phyloP scores from a whole-genome alignment of 2,888 invertebrate species.

The Lucinisca nassula region DNA sequence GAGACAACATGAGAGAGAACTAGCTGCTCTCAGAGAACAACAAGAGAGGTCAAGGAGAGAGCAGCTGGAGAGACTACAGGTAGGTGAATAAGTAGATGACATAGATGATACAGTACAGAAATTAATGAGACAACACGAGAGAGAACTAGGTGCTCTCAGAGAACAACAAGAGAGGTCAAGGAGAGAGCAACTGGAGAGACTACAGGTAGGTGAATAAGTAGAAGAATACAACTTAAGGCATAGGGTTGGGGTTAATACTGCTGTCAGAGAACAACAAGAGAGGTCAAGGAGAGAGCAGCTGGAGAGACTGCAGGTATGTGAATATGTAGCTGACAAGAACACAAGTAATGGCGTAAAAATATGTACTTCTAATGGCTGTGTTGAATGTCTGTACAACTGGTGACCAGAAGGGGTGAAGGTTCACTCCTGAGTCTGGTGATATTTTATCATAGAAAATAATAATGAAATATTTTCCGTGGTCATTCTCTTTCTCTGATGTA shows the following conservation, averaged over 20 bases:
- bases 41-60: conserved; percentile 77
- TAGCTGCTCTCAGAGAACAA: conserved; percentile 69
- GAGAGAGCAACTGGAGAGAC: conserved; percentile 76
- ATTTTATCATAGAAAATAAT: no score
- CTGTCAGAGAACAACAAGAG: conserved; percentile 74
- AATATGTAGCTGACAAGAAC: no score
- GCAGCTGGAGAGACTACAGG: conserved; percentile 78
- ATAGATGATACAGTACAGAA: conserved; percentile 63
- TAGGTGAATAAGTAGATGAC: no score
- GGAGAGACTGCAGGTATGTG: conserved; percentile 76
- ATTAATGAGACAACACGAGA: conserved; percentile 82
- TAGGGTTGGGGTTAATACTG: conserved; percentile 11
- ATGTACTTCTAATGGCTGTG: no score
- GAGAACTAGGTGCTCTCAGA: conserved; percentile 74
- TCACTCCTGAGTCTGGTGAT: no score
- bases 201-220: no score
- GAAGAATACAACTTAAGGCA: no score
- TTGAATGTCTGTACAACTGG: no score
- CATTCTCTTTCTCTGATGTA: no score
- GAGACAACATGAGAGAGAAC: conserved; percentile 80
- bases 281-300: conserved; percentile 77
- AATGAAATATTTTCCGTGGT: no score
- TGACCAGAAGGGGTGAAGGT: no score
- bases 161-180: conserved; percentile 74
- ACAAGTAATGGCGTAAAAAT: no score